Evolutionary conservation across 2,888 invertebrate species (phyloP).

Genomic region (Sinelater perroti): DNA sequence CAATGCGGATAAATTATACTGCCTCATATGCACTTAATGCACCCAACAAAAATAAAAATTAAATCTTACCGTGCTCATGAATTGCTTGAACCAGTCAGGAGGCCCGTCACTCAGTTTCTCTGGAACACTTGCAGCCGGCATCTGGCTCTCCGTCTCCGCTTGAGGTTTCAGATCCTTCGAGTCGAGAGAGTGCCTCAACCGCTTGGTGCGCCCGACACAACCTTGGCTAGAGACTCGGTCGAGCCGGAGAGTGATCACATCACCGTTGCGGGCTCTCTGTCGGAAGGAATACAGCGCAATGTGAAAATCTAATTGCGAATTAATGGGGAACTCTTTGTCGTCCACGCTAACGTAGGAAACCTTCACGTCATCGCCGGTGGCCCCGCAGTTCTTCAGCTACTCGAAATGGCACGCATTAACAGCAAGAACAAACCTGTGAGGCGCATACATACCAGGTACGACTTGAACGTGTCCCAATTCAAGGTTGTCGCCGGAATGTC

Average conservation of each 20-base stretch:
- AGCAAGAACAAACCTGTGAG: too few species aligned
- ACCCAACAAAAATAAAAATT: background rate
- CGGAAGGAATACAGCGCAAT: slow-evolving; percentile 59
- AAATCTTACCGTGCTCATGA: slow-evolving; percentile 56
- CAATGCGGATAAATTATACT: too few species aligned
- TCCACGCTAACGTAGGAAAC: slow-evolving; percentile 60
- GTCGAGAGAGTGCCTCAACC: slow-evolving; percentile 11
- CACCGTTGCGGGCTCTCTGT: slow-evolving; percentile 55
- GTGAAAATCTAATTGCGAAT: slow-evolving; percentile 60
- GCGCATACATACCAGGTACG: slow-evolving; percentile 57
- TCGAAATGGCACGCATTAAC: background rate
- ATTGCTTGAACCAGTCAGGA: slow-evolving; percentile 57
- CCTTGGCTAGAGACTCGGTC: slow-evolving; percentile 47
- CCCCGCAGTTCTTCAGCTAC: slow-evolving; percentile 60
- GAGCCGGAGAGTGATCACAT: slow-evolving; percentile 55
- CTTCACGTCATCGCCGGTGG: slow-evolving; percentile 56
- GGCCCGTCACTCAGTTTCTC: slow-evolving; percentile 36
- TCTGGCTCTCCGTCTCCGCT: background rate
- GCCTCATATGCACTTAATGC: too few species aligned
- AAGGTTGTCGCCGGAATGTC: slow-evolving; percentile 59
- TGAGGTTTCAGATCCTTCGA: too few species aligned
- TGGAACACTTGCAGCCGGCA: background rate
- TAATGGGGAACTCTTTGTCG: slow-evolving; percentile 58
- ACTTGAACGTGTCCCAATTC: slow-evolving; percentile 60
- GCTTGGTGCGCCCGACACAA: slow-evolving; percentile 15